Evolutionary conservation across 2,797 vertebrate species (phyloP).

Genomic region (Ceryle rudis): DNA sequence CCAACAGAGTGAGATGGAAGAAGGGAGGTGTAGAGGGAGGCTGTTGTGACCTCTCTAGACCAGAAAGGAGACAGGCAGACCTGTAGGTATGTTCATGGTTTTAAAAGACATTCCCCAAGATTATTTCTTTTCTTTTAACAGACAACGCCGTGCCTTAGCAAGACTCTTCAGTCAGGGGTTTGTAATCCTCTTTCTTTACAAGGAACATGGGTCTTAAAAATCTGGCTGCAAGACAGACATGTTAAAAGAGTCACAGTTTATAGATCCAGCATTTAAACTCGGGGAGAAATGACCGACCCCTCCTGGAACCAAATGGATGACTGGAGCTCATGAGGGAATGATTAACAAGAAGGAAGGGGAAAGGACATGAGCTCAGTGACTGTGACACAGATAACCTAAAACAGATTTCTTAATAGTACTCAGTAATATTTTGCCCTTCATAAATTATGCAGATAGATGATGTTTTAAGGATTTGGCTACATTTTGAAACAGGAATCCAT

Average conservation of each 20-base stretch:
- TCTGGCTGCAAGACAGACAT: not conserved
- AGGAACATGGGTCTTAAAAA: conserved; percentile 3
- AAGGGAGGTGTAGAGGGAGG: not conserved
- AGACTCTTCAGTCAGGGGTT: not conserved
- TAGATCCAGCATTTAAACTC: not conserved
- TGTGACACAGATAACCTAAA: conserved; percentile 69
- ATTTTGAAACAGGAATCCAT: not conserved
- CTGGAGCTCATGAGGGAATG: conserved; percentile 68
- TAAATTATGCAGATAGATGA: not conserved
- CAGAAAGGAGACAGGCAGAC: not conserved
- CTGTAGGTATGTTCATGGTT: rapidly evolving
- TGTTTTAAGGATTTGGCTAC: not conserved
- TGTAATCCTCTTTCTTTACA: not conserved
- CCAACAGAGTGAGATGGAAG: not conserved
- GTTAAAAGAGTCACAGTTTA: not conserved
- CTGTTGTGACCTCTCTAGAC: not conserved
- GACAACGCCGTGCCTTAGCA: not conserved
- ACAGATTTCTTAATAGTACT: conserved; percentile 52
- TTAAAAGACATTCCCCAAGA: not conserved
- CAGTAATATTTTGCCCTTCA: not conserved
- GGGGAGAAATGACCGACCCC: not conserved
- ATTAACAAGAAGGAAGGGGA: conserved; percentile 70
- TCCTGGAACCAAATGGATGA: conserved; percentile 59
- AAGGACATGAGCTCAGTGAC: conserved; percentile 69
- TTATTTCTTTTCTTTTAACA: not conserved